Conservation (phyloP, 2,113 vertebrate species). For the Crotophaga sulcirostris region DNA sequence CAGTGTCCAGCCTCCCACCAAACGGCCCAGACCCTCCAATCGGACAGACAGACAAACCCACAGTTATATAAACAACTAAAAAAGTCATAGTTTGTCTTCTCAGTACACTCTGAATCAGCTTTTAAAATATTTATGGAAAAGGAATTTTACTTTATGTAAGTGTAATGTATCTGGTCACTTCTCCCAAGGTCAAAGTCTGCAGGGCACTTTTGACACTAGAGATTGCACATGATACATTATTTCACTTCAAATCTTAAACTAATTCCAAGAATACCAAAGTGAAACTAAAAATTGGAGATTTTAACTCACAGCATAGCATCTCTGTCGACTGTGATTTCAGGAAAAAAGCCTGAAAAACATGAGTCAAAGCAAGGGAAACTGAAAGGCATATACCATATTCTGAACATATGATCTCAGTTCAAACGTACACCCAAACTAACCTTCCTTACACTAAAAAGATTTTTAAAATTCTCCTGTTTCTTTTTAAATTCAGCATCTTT, state of each 20-base stretch:
- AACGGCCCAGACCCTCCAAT: fast-evolving
- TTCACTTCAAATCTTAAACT: neutral
- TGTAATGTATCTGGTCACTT: fast-evolving
- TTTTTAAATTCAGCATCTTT: neutral
- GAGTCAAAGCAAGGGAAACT: neutral
- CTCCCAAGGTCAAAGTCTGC: neutral
- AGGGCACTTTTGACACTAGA: fast-evolving
- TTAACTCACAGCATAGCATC: neutral
- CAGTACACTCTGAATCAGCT: neutral
- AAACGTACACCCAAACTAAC: neutral
- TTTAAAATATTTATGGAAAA: neutral
- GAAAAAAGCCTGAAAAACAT: neutral
- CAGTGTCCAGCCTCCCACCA: neutral
- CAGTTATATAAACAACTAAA: fast-evolving
- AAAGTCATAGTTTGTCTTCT: fast-evolving
- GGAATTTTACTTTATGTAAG: neutral
- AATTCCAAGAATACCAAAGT: neutral
- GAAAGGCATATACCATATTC: neutral
- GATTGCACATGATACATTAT: fast-evolving
- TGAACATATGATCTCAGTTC: neutral
- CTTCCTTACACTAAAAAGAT: neutral
- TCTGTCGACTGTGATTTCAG: neutral
- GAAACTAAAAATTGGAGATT: neutral
- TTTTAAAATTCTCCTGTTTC: neutral
- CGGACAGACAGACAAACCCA: neutral